Evolutionary conservation across 2,113 vertebrate genomes (phyloP).

Genomic region (Tamias sibiricus): DNA sequence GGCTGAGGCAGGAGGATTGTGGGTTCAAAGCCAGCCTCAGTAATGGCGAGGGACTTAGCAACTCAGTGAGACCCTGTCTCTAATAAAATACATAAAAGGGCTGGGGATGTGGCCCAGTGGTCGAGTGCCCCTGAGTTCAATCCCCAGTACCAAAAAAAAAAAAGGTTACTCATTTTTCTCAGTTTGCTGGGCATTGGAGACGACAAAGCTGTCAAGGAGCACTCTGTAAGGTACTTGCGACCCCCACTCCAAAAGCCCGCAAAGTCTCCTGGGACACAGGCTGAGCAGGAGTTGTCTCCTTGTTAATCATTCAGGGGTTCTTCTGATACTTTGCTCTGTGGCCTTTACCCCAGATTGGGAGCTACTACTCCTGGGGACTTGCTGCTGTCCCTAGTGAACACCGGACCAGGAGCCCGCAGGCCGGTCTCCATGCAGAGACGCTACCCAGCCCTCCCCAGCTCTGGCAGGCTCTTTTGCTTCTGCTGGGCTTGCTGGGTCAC

Average conservation of each 20-base stretch:
- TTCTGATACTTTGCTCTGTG: neutral
- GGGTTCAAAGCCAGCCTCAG: too few species aligned
- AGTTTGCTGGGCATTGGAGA: neutral
- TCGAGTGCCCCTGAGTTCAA: too few species aligned
- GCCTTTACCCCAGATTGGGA: neutral
- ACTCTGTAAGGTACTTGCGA: fast-evolving
- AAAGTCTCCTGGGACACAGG: neutral
- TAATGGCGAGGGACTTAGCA: too few species aligned
- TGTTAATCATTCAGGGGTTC: neutral
- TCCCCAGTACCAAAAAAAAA: too few species aligned
- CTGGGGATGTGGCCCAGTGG: too few species aligned
- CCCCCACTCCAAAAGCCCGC: neutral
- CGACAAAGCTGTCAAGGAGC: neutral
- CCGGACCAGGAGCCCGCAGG: neutral
- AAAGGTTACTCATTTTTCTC: neutral
- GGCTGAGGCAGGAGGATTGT: too few species aligned
- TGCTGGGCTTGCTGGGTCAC: fast-evolving
- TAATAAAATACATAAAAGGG: too few species aligned
- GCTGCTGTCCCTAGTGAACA: neutral
- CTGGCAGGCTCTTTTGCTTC: neutral
- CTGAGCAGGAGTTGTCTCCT: neutral
- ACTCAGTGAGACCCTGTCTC: too few species aligned
- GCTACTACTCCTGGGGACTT: neutral
- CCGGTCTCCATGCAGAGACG: fast-evolving
- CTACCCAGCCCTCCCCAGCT: fast-evolving